Evolutionary conservation across 2,113 vertebrate genomes (phyloP).

Genomic region (Dasyurus viverrinus): DNA sequence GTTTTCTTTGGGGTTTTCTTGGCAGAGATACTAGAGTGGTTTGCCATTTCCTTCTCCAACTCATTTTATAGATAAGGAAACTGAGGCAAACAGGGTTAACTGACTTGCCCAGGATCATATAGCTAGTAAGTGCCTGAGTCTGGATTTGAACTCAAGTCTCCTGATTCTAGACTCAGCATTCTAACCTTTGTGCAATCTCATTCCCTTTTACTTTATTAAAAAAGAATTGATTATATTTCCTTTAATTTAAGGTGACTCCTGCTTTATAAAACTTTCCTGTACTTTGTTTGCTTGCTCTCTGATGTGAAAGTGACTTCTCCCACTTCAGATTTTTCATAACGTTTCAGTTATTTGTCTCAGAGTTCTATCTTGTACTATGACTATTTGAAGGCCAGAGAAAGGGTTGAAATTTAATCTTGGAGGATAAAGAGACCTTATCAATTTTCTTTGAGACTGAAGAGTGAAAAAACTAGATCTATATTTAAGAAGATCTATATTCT

Average conservation of each 20-base stretch:
- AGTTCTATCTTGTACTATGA: background rate
- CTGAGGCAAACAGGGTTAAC: no score
- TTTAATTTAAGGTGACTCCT: conserved; percentile 45
- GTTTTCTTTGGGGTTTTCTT: no score
- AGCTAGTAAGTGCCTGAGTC: no score
- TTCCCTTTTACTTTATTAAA: conserved; percentile 1
- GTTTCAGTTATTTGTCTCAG: background rate
- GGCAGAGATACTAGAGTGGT: no score
- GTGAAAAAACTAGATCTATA: background rate
- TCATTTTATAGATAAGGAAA: no score
- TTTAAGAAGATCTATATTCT: background rate
- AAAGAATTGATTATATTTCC: conserved; percentile 1
- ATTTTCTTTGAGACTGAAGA: background rate
- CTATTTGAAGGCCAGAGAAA: background rate
- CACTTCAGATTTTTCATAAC: background rate
- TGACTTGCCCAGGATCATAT: no score
- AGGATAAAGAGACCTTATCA: background rate
- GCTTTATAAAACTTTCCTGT: background rate
- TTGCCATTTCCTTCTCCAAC: no score
- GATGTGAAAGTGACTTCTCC: background rate
- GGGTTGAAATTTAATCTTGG: background rate
- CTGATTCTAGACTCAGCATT: background rate
- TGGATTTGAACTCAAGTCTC: no score
- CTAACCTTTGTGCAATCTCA: background rate
- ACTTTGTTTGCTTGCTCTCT: background rate